Evolutionary conservation across 1,140 invertebrate genomes (phyloP), one percentile per base, ranked within the genome.

Genomic region (Aphelenchoides besseyi): DNA sequence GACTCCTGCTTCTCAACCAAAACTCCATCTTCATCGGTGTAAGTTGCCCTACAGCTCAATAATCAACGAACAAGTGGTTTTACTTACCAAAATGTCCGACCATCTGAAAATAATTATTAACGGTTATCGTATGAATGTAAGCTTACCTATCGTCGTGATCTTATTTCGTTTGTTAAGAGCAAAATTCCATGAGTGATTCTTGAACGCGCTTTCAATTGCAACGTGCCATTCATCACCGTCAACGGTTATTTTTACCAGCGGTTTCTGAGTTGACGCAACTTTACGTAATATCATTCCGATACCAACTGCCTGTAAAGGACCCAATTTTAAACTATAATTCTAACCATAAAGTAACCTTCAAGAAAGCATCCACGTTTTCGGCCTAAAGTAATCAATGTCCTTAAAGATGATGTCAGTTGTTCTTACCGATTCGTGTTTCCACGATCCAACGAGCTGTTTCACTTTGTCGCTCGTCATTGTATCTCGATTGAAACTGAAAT

Each of bases 241-340:
- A 5, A 59, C 5, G 5, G 5, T 59, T 5, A 59, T 18, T 33
- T 8, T 28, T 12, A 59, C 55, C 12, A 18, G 5, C 55, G 55
- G 55, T 33, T 59, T 59, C 18, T 59, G 55, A 5, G 18, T 18
- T 33, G 5, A 8, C 5, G 55, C 55, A 23, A 59, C 55, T 5
- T 59, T 28, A 29, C 55, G 55, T 5, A 59, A 18, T 8, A 59
- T 33, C 55, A 59, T 8, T 59, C 55, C 55, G 18, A 59, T 59
- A 12, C 55, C 55, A 8, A 59, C 55, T 8, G 37, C 32, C 55
- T 59, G 55, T 23, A 59, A 41, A 41, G 37, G 5, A 41, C 37
- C n/a, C n/a, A n/a, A n/a, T n/a, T 41, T 41, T n/a, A 41, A n/a
- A 41, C 5, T 41, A 41, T 41, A 41, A 41, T 41, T 41, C 37